Evolutionary conservation across 2,797 vertebrate species (phyloP), one percentile per base, ranked within the genome.

Genomic region (Sebastolobus alascanus): DNA sequence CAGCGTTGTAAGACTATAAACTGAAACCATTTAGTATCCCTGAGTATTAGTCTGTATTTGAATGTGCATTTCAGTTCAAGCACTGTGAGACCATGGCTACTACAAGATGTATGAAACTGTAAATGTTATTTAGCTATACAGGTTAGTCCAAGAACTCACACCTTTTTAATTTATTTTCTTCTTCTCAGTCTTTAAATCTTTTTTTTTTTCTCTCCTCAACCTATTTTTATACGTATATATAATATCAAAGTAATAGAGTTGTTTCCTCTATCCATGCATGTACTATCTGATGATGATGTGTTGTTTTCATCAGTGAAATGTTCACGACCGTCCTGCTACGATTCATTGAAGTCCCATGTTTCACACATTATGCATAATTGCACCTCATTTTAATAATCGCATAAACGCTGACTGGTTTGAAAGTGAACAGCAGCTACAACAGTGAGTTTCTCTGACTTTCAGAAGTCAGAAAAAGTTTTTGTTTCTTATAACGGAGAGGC

Each of bases 81-180:
- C 94, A 91, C 92, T 95, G 93, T 91, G 84, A 90, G 84, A 78
- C 78, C 72, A 61, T 61, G 72, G 82, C 91, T 87, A 87, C 85
- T 85, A 83, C 65, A 29, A 84, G 37, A 79, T 92, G 77, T 93
- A 86, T 86, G 54, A 92, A 91, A 87, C 40, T 95, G 94, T 95
- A 95, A 93, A 95, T 95, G 94, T 73, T 84, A 84, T 84, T 78
- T 67, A 82, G 73, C 67, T 77, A 25, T 73, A 83, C 58, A 77
- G 50, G 81, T 83, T 76, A 85, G 79, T 92, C 85, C 77, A 80
- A 67, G 50, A 90, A 87, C 68, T 89, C 84, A 84, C 80, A 61
- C 31, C 1, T 69, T 87, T 92, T 90, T 93, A 81, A 94, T 94
- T 95, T 96, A 95, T 96, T 92, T 90, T 54, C 46, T 66, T 78